Conservation (phyloP, 2,113 vertebrate species). For the Centropus unirufus region DNA sequence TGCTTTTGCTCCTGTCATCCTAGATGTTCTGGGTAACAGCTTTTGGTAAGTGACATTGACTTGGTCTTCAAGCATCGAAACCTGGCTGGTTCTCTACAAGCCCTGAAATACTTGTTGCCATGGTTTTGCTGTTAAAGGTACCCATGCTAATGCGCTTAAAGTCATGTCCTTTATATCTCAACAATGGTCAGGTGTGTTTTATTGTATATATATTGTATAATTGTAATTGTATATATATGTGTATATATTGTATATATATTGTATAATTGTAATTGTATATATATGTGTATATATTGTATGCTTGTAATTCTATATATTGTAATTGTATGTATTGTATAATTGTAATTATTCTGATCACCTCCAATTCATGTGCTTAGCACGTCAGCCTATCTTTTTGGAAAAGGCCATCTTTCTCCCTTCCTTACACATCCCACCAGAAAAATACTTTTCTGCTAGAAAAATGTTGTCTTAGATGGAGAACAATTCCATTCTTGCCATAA, state of each 20-base stretch:
- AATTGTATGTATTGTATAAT: neutral
- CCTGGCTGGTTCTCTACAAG: neutral
- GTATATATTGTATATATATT: too few relatives aligned
- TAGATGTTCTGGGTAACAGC: neutral
- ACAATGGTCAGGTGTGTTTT: neutral
- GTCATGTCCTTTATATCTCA: neutral
- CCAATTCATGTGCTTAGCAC: neutral
- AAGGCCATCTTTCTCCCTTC: neutral
- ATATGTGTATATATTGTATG: too few relatives aligned
- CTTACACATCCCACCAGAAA: neutral
- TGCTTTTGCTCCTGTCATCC: neutral
- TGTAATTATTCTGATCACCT: neutral
- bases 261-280: too few relatives aligned
- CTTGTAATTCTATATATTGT: too few relatives aligned
- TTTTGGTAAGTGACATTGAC: neutral
- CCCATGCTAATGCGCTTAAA: neutral
- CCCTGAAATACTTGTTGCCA: neutral
- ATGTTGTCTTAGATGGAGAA: neutral
- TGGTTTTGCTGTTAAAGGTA: neutral
- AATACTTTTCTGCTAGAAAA: neutral
- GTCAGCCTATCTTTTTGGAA: neutral
- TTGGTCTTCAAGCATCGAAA: neutral
- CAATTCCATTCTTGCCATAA: neutral
- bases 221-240: too few relatives aligned
- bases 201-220: neutral